Conservation (phyloP, 1,140 invertebrate species). For the Patella vulgata region DNA sequence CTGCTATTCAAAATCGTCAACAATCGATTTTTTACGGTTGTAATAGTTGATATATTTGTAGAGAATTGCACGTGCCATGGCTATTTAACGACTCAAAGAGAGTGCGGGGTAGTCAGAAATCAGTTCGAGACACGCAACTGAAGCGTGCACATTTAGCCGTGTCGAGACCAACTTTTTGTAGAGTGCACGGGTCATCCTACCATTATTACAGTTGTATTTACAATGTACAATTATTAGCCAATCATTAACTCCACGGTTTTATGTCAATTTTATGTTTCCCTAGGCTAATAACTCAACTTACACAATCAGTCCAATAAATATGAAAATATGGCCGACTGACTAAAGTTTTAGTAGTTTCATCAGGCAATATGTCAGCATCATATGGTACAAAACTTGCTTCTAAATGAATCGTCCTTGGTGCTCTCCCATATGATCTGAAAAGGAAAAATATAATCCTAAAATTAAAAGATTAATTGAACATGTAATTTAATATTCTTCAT, state of each 20-base stretch:
- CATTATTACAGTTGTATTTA: background rate
- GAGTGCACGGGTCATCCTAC: no score
- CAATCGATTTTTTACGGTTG: no score
- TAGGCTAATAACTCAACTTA: conserved; percentile 38
- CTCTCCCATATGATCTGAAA: conserved; percentile 70
- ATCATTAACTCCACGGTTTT: background rate
- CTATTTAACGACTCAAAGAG: no score
- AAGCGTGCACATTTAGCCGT: no score
- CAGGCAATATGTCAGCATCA: conserved; percentile 72
- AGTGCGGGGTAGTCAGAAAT: no score
- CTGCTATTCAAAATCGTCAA: no score
- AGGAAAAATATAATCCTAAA: conserved; percentile 19
- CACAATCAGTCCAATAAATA: conserved; percentile 93
- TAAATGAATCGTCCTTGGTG: conserved; percentile 74
- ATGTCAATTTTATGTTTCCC: background rate
- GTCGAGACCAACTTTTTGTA: no score
- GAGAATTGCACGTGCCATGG: no score
- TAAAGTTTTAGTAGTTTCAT: conserved; percentile 77
- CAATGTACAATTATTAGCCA: background rate
- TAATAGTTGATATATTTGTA: no score
- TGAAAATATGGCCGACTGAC: conserved; percentile 88
- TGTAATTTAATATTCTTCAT: background rate
- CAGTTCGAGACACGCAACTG: no score
- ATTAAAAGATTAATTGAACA: conserved; percentile 5
- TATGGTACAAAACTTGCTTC: conserved; percentile 87